Percentiles rank a stretch among this genome's conserved stretches.
phyloP scores from a whole-genome alignment of 2,113 vertebrate species.

The Entelurus aequoreus region DNA sequence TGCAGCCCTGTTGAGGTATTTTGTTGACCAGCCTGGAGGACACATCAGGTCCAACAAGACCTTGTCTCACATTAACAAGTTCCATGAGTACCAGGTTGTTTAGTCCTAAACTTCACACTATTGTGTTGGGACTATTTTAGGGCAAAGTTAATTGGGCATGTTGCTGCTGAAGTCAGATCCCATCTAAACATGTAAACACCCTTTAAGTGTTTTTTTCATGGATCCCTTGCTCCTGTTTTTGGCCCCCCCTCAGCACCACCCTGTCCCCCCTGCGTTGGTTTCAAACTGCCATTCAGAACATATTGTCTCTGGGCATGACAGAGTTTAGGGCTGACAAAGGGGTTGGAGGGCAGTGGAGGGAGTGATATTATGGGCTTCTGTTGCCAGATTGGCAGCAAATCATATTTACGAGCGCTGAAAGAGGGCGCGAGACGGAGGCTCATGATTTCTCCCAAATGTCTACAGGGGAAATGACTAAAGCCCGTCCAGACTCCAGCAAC shows the following conservation, averaged over 20 bases:
- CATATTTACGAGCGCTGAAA: conserved; percentile 53
- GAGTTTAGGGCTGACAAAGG: conserved; percentile 51
- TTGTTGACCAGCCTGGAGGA: no score
- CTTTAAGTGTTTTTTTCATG: background rate
- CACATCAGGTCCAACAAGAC: no score
- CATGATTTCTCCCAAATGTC: conserved; percentile 28
- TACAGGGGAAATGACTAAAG: conserved; percentile 25
- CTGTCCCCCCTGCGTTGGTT: conserved; percentile 7
- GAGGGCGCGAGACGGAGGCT: conserved; percentile 29
- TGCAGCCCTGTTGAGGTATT: no score
- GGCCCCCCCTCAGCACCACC: background rate
- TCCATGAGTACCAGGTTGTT: no score
- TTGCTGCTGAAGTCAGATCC: no score
- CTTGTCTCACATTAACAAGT: no score
- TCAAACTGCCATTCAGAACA: conserved; percentile 2
- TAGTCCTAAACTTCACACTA: no score
- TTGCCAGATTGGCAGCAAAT: conserved; percentile 58
- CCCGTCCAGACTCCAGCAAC: conserved; percentile 2
- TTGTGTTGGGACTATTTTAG: no score
- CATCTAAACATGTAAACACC: background rate
- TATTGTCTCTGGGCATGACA: conserved; percentile 56
- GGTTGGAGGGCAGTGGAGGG: conserved; percentile 41
- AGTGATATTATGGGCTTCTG: conserved; percentile 49
- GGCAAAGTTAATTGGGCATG: no score
- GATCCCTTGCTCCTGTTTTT: background rate